These are phyloP conservation scores for Spermophilus dauricus DNA, from an alignment of 2,113 vertebrate genomes.

Conservation along the genomic window DNA sequence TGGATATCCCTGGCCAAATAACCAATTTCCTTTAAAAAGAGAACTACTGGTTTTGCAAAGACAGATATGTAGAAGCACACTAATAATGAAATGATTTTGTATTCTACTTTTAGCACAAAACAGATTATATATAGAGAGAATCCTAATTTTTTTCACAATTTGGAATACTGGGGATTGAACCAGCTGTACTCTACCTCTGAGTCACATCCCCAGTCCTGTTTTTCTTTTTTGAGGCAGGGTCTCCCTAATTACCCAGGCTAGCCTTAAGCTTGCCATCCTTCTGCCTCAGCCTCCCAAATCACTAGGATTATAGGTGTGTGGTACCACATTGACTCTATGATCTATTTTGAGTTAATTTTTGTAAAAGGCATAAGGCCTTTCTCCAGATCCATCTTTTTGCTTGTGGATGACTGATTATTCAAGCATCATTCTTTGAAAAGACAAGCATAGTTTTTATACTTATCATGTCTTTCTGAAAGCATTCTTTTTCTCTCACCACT, in stretches of 20 bases:
- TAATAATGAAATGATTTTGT: not conserved
- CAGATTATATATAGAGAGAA: not conserved
- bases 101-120: not conserved
- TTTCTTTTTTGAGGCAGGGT: no score
- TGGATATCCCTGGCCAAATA: not conserved
- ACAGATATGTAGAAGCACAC: not conserved
- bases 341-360: constrained; percentile 5
- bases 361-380: not conserved
- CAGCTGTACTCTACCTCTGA: no score
- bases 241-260: no score
- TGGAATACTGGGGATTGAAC: no score
- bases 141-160: not conserved
- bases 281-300: no score
- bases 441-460: not conserved
- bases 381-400: not conserved
- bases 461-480: constrained; percentile 11
- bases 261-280: no score
- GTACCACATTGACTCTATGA: not conserved
- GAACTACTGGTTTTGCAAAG: not conserved
- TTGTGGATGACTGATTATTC: not conserved
- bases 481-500: not conserved
- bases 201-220: no score
- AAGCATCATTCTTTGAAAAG: not conserved
- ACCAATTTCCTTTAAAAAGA: not conserved
- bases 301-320: no score